phyloP scores from a whole-genome alignment of 2,888 invertebrate species.

The Drosophila emarginata region DNA sequence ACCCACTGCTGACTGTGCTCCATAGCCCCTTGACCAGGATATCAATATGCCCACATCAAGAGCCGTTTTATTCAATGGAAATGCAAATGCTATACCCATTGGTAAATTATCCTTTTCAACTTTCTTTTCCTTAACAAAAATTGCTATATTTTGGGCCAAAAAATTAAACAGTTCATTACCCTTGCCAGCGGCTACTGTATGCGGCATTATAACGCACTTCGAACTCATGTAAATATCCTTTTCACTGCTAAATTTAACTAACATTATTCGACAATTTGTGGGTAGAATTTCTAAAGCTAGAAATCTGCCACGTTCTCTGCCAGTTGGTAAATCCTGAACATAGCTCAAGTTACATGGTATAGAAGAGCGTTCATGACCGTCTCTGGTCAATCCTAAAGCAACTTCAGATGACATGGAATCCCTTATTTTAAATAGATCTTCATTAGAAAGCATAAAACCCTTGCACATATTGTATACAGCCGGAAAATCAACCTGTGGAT shows the following conservation, averaged over 20 bases:
- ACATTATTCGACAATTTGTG: constrained; percentile 97
- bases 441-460: constrained; percentile 88
- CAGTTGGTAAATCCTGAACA: constrained; percentile 95
- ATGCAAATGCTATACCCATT: constrained; percentile 97
- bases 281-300: constrained; percentile 98
- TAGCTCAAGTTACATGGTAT: constrained; percentile 97
- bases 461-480: constrained; percentile 55
- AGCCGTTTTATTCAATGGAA: constrained; percentile 92
- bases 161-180: constrained; percentile 94
- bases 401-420: constrained; percentile 88
- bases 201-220: constrained; percentile 96
- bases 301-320: constrained; percentile 95
- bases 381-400: constrained; percentile 88
- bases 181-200: constrained; percentile 94
- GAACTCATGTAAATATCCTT: constrained; percentile 95
- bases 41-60: constrained; percentile 92
- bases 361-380: constrained; percentile 88
- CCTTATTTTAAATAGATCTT: constrained; percentile 89
- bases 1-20: constrained; percentile 92
- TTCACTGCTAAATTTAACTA: constrained; percentile 90
- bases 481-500: constrained; percentile 56
- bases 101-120: constrained; percentile 88
- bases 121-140: constrained; percentile 92
- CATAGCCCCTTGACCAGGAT: constrained; percentile 97
- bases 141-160: constrained; percentile 94